phyloP scores from a whole-genome alignment of 1,140 invertebrate genomes.

The Schlechtendalia chinensis region DNA sequence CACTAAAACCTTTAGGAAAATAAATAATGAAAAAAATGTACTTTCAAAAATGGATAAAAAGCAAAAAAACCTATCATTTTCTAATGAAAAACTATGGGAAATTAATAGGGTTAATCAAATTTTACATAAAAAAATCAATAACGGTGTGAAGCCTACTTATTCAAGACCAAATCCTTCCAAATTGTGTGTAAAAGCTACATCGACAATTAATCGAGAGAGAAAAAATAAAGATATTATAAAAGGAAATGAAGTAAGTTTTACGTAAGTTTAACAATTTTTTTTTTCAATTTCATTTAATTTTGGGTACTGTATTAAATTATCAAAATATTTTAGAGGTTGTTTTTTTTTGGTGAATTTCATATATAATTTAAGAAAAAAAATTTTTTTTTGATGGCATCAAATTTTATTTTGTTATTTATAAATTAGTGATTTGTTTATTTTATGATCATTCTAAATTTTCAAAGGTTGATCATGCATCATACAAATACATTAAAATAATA shows the following conservation, averaged over 20 bases:
- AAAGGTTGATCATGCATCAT: not conserved
- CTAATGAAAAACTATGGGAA: slow-evolving; percentile 18
- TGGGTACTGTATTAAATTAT: not conserved
- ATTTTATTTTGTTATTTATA: not conserved
- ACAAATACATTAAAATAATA: not conserved
- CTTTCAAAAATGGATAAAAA: not conserved
- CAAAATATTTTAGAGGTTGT: not conserved
- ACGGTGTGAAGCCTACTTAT: not conserved
- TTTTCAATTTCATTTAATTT: too few relatives aligned
- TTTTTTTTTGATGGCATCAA: not conserved
- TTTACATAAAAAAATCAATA: slow-evolving; percentile 14
- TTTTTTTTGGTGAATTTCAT: not conserved
- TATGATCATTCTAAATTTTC: not conserved
- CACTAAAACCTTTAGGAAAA: not conserved
- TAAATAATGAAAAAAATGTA: not conserved
- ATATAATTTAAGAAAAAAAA: too few relatives aligned
- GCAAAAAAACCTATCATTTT: slow-evolving; percentile 27
- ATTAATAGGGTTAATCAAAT: slow-evolving; percentile 29
- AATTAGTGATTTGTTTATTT: not conserved
- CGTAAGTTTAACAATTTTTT: too few relatives aligned
- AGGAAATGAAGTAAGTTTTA: slow-evolving; percentile 23
- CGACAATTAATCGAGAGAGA: slow-evolving; percentile 6
- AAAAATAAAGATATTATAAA: slow-evolving; percentile 7
- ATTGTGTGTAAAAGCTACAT: not conserved
- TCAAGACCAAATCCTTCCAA: not conserved